Percentiles rank a stretch among this genome's conserved stretches.
Evolutionary conservation across 2,797 vertebrate species (phyloP).

Genomic region (Paramormyrops hopkinsi): DNA sequence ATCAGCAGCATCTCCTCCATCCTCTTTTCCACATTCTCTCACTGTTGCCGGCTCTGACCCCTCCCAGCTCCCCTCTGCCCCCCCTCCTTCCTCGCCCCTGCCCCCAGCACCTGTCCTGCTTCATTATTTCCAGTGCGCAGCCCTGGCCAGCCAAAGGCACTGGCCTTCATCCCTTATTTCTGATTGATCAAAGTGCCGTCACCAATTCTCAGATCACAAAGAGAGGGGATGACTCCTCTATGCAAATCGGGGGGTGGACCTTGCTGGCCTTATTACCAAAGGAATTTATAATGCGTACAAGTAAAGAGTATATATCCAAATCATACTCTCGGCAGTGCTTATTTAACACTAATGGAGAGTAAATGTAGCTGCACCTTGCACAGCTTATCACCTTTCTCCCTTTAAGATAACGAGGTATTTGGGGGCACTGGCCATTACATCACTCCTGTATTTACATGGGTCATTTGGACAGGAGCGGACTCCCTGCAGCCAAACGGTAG

Average conservation of each 20-base stretch:
- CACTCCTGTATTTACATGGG: neutral
- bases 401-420: neutral
- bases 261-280: neutral
- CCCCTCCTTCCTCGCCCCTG: neutral
- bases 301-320: neutral
- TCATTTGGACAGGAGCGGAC: neutral
- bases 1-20: neutral
- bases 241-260: neutral
- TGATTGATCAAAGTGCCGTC: conserved; percentile 13
- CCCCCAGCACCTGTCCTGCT: neutral
- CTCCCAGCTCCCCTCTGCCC: neutral
- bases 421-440: neutral
- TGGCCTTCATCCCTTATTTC: neutral
- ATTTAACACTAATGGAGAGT: neutral
- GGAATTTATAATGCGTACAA: neutral
- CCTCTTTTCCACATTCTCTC: neutral
- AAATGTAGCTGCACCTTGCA: neutral
- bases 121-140: neutral
- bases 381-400: neutral
- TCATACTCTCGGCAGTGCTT: neutral
- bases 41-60: neutral
- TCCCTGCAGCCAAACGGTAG: neutral
- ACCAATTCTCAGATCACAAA: conserved; percentile 9
- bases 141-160: neutral
- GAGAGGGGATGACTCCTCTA: neutral